Percentiles rank a stretch among this genome's conserved stretches.
Evolutionary conservation across 2,888 invertebrate species (phyloP).

Genomic region (Erynnis tages): DNA sequence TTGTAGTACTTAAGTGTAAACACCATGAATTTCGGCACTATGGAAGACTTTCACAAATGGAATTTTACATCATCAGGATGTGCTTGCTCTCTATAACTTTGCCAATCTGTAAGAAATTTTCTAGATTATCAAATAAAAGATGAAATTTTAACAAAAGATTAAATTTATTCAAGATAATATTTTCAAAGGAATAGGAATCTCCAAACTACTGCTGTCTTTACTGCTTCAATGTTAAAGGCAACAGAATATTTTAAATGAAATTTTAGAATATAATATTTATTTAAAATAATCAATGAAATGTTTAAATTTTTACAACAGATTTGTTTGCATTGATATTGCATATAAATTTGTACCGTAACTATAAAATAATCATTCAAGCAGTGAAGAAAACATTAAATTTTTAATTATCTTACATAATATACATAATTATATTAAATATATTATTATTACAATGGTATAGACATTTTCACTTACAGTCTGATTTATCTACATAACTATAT

Average conservation of each 20-base stretch:
- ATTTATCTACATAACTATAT: constrained; percentile 13
- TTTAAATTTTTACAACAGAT: constrained; percentile 3
- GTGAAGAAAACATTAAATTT: constrained; percentile 31
- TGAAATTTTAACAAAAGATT: constrained; percentile 65
- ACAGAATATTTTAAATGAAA: too few relatives aligned
- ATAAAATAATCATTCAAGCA: constrained; percentile 43
- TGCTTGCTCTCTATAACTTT: too few relatives aligned
- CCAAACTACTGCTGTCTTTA: constrained; percentile 45
- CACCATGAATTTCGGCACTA: too few relatives aligned
- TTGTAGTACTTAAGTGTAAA: too few relatives aligned
- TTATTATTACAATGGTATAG: constrained; percentile 8
- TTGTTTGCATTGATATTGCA: constrained; percentile 21
- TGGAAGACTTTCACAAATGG: too few relatives aligned
- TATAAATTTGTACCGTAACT: constrained; percentile 39
- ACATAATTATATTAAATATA: constrained; percentile 10
- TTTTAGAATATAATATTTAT: too few relatives aligned
- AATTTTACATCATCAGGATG: too few relatives aligned
- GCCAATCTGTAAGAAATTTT: too few relatives aligned
- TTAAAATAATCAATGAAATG: too few relatives aligned
- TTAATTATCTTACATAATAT: constrained; percentile 15
- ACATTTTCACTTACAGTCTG: constrained; percentile 8
- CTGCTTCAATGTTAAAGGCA: constrained; percentile 39
- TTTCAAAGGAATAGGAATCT: constrained; percentile 53
- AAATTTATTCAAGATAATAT: constrained; percentile 53
- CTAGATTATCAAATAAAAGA: constrained; percentile 37